Evolutionary conservation across 1,140 invertebrate species (phyloP).

Genomic region (Euglossa dilemma): DNA sequence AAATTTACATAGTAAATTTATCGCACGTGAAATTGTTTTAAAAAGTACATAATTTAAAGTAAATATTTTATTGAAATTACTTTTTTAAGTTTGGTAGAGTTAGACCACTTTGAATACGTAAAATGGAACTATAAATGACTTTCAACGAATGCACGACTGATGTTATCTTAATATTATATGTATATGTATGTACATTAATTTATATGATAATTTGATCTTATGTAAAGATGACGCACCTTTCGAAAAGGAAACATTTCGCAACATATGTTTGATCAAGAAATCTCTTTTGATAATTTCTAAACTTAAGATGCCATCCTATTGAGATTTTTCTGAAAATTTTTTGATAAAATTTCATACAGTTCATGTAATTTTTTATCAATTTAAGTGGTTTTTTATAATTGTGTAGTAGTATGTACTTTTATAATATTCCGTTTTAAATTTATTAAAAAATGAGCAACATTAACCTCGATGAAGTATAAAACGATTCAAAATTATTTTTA

Average conservation of each 20-base stretch:
- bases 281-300: not conserved
- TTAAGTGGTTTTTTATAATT: not conserved
- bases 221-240: not conserved
- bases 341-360: not conserved
- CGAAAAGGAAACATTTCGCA: slow-evolving; percentile 12
- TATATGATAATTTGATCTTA: slow-evolving; percentile 32
- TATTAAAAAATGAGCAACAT: not conserved
- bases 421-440: slow-evolving; percentile 13
- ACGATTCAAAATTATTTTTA: slow-evolving; percentile 30
- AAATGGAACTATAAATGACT: not conserved
- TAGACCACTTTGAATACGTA: not conserved
- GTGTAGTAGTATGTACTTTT: not conserved
- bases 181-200: slow-evolving; percentile 48
- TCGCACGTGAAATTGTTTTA: not conserved
- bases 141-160: slow-evolving; percentile 41
- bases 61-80: not conserved
- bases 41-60: not conserved
- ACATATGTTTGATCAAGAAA: not conserved
- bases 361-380: not conserved
- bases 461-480: not conserved
- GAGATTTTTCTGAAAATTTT: not conserved
- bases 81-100: not conserved
- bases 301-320: not conserved
- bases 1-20: not conserved
- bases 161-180: slow-evolving; percentile 15